These are phyloP conservation scores for Porites cylindrica DNA, from an alignment of 92 coral and sea anemone species.

Conservation along the genomic window DNA sequence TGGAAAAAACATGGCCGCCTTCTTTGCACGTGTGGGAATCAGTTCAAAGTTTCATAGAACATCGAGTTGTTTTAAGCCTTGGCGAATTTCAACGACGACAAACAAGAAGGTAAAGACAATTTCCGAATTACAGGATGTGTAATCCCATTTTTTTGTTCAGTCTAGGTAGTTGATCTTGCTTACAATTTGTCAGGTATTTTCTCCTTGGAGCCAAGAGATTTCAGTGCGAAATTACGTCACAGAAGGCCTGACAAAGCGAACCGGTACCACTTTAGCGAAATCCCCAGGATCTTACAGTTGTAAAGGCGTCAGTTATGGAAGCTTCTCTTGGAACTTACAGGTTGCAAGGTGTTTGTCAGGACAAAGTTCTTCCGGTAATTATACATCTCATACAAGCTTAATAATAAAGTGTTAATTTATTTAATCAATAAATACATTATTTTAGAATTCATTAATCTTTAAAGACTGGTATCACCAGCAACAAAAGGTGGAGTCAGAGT, in stretches of 20 bases:
- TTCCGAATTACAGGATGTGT: background rate
- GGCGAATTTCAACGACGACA: slow-evolving; percentile 1
- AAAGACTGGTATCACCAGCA: no score
- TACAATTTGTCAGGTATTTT: background rate
- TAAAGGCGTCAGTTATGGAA: background rate
- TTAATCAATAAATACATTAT: no score
- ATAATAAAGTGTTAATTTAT: no score
- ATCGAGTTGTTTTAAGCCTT: slow-evolving; percentile 10
- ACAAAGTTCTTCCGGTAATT: background rate
- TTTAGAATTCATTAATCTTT: no score
- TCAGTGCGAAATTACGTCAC: slow-evolving; percentile 30
- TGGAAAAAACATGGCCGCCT: slow-evolving; percentile 74
- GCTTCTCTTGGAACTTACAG: background rate
- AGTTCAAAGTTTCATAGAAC: background rate
- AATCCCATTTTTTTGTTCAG: background rate
- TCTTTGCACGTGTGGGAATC: slow-evolving; percentile 66
- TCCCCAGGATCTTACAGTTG: background rate
- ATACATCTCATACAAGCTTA: no score
- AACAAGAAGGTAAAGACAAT: slow-evolving; percentile 11
- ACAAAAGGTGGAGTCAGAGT: no score
- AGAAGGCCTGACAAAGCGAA: background rate
- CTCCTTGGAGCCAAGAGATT: background rate
- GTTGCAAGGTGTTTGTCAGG: slow-evolving; percentile 24
- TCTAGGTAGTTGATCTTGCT: background rate
- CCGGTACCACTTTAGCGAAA: background rate